A percentile compares a stretch with the other conserved stretches of the same genome.
phyloP scores from a whole-genome alignment of 2,797 vertebrate species.

The Xyrichtys novacula region DNA sequence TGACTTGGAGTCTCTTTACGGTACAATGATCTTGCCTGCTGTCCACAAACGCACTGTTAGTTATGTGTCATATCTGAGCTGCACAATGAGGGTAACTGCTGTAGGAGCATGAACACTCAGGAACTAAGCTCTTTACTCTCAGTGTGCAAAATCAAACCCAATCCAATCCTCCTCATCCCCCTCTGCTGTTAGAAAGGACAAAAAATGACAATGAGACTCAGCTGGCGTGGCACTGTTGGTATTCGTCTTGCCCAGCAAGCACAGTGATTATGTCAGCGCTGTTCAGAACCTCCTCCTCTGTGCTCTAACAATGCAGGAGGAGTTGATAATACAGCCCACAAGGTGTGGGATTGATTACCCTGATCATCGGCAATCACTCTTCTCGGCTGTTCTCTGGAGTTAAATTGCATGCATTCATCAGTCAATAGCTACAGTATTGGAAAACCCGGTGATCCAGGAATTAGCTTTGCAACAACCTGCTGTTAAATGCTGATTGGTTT shows the following conservation, averaged over 20 bases:
- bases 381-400: constrained; percentile 55
- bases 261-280: constrained; percentile 62
- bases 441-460: constrained; percentile 44
- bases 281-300: constrained; percentile 50
- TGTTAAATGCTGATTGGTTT: constrained; percentile 69
- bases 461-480: constrained; percentile 58
- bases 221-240: constrained; percentile 52
- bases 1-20: constrained; percentile 34
- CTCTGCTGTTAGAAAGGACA: constrained; percentile 53
- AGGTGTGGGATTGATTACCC: constrained; percentile 77
- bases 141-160: constrained; percentile 59
- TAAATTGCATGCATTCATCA: constrained; percentile 77
- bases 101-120: constrained; percentile 33
- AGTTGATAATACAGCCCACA: constrained; percentile 57
- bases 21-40: constrained; percentile 35
- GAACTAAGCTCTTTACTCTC: constrained; percentile 34
- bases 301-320: constrained; percentile 47
- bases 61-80: constrained; percentile 42
- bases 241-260: constrained; percentile 61
- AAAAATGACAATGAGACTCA: constrained; percentile 51
- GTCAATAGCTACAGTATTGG: constrained; percentile 64
- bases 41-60: constrained; percentile 37
- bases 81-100: constrained; percentile 38
- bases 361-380: constrained; percentile 58
- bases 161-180: constrained; percentile 51